A percentile compares a stretch with the other conserved stretches of the same genome.
phyloP scores from a whole-genome alignment of 1,140 invertebrate genomes.

The Rhopalosiphum maidis region DNA sequence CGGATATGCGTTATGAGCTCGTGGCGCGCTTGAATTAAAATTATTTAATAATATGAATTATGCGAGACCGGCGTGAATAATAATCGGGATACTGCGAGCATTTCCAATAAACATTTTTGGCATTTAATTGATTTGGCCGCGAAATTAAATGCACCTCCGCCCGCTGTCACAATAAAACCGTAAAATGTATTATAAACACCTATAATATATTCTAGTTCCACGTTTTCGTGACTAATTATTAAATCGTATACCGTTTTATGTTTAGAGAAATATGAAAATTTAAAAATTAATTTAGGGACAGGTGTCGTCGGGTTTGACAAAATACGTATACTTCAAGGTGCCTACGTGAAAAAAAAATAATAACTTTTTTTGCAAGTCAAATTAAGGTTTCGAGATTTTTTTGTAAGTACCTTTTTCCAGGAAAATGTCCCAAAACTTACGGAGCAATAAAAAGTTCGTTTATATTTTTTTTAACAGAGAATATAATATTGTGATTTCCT shows the following conservation, averaged over 20 bases:
- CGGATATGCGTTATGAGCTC: neutral
- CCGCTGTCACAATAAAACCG: neutral
- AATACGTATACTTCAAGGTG: neutral
- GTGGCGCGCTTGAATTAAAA: neutral
- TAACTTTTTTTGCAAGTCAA: neutral
- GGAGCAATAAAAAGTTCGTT: neutral
- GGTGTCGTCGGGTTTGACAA: neutral
- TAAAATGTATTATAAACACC: neutral
- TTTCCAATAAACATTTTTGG: constrained; percentile 31
- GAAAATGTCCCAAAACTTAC: neutral
- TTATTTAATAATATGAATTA: neutral
- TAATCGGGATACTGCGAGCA: neutral
- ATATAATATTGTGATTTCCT: neutral
- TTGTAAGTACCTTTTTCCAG: neutral
- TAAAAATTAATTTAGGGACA: neutral
- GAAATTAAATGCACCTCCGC: neutral
- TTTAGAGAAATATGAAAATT: neutral
- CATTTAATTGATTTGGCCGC: neutral
- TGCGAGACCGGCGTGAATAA: neutral
- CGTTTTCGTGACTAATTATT: neutral
- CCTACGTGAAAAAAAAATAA: neutral
- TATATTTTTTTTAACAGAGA: neutral
- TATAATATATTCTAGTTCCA: neutral
- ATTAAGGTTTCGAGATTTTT: neutral
- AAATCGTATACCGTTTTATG: neutral